Conservation (phyloP, 2,113 vertebrate genomes). For the Aldabrachelys gigantea region DNA sequence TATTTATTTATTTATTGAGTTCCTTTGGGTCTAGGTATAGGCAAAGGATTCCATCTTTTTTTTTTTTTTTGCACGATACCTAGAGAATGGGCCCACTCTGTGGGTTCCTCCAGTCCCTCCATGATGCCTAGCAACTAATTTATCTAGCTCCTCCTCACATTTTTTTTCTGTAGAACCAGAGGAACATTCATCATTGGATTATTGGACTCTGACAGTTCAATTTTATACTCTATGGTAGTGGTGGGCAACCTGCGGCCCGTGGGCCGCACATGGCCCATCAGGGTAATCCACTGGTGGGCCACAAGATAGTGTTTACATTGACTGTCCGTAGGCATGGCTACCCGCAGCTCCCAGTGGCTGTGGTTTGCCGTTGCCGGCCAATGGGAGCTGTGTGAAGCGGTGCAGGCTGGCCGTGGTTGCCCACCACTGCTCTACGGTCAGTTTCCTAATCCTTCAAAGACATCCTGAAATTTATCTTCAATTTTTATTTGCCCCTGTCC, state of each 20-base stretch:
- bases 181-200: neutral
- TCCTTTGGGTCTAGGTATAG: neutral
- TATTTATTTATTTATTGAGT: neutral
- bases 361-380: too few species aligned
- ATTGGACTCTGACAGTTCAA: neutral
- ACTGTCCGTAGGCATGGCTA: too few species aligned
- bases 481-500: neutral
- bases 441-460: neutral
- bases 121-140: neutral
- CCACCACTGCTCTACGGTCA: neutral
- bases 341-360: too few species aligned
- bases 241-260: too few species aligned
- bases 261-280: too few species aligned
- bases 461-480: neutral
- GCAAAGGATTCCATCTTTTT: neutral
- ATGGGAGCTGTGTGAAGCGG: too few species aligned
- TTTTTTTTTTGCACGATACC: neutral
- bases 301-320: too few species aligned
- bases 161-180: neutral
- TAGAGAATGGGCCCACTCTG: neutral
- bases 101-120: neutral
- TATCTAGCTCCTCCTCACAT: neutral
- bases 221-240: neutral
- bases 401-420: too few species aligned
- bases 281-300: too few species aligned